These are phyloP conservation scores for Vanessa tameamea DNA, from an alignment of 1,140 invertebrate genomes.

Conservation along the genomic window DNA sequence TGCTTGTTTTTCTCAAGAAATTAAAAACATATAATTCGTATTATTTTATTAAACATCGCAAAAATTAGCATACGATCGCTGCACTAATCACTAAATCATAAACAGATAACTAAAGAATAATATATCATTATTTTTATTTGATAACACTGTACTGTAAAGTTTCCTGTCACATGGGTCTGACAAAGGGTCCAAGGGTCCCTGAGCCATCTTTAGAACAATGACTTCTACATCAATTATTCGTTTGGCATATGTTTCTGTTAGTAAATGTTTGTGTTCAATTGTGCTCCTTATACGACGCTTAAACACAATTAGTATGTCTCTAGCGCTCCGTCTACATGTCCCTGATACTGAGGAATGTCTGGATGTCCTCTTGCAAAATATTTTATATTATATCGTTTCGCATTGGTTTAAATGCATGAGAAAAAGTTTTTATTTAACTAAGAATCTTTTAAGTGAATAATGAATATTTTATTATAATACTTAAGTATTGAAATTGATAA, in stretches of 20 bases:
- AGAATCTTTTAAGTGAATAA: too few relatives aligned
- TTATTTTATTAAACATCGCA: too few relatives aligned
- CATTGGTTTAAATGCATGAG: background rate
- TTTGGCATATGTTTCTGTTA: background rate
- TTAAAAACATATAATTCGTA: too few relatives aligned
- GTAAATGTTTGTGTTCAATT: conserved; percentile 15
- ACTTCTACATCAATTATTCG: conserved; percentile 7
- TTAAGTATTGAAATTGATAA: too few relatives aligned
- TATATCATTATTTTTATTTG: too few relatives aligned
- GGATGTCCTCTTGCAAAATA: background rate
- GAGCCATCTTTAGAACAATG: conserved; percentile 15
- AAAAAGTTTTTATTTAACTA: background rate
- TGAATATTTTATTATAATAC: too few relatives aligned
- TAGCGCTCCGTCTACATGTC: conserved; percentile 1
- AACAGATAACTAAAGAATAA: too few relatives aligned
- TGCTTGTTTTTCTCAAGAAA: too few relatives aligned
- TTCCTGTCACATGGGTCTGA: background rate
- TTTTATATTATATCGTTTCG: background rate
- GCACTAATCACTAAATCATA: too few relatives aligned
- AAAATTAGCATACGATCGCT: too few relatives aligned
- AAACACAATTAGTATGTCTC: conserved; percentile 7
- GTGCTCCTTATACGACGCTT: conserved; percentile 10
- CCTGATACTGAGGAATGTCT: background rate
- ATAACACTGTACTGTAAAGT: too few relatives aligned
- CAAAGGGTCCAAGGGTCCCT: background rate